phyloP scores from a whole-genome alignment of 2,797 vertebrate genomes.

The Stomatorhinus walkeri region DNA sequence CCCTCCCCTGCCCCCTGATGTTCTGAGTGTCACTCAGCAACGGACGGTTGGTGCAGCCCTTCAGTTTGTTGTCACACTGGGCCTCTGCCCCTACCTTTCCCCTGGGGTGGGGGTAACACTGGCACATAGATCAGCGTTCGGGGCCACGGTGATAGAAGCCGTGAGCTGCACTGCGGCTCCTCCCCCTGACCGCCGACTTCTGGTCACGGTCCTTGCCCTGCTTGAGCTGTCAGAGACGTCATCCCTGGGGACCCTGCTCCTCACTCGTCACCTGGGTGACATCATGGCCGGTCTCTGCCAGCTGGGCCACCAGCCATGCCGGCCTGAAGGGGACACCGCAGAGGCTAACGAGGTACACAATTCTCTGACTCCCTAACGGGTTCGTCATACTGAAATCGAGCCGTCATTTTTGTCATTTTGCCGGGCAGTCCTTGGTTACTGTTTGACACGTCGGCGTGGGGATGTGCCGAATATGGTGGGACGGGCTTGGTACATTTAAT shows the following conservation, averaged over 20 bases:
- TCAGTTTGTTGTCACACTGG: slow-evolving; percentile 77
- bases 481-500: background rate
- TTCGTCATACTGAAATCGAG: too few relatives aligned
- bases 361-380: background rate
- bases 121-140: slow-evolving; percentile 64
- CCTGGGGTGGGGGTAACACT: slow-evolving; percentile 74
- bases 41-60: slow-evolving; percentile 61
- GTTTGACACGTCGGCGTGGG: background rate
- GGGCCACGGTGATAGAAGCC: slow-evolving; percentile 56
- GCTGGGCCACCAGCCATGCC: slow-evolving; percentile 68
- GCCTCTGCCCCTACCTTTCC: slow-evolving; percentile 73
- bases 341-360: slow-evolving; percentile 47
- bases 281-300: slow-evolving; percentile 77
- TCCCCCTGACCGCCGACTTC: slow-evolving; percentile 47
- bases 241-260: slow-evolving; percentile 64
- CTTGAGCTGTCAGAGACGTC: slow-evolving; percentile 58
- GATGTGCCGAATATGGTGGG: background rate
- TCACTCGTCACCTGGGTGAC: slow-evolving; percentile 76
- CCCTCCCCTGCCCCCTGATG: slow-evolving; percentile 74
- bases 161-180: slow-evolving; percentile 31
- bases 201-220: slow-evolving; percentile 52
- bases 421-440: background rate
- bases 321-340: slow-evolving; percentile 29
- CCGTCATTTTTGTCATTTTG: background rate
- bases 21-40: slow-evolving; percentile 75